phyloP scores from a whole-genome alignment of 2,113 vertebrate genomes.

The Nyctereutes procyonoides region DNA sequence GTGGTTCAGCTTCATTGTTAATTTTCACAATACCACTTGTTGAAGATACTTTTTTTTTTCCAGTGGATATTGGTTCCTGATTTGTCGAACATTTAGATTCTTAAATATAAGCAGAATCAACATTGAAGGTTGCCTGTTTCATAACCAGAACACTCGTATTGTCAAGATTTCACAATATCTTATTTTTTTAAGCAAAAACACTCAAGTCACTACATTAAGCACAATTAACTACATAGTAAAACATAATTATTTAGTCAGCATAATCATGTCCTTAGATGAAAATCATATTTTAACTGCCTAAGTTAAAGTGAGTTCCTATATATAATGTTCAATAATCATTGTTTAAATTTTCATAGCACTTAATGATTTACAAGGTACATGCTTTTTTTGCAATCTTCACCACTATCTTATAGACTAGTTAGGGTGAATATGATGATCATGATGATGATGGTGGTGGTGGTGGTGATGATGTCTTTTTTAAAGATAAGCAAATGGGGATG shows the following conservation, averaged over 20 bases:
- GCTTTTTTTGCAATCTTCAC: neutral
- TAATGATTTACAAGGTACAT: neutral
- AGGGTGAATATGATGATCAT: neutral
- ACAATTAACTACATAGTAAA: neutral
- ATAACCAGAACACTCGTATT: rapidly evolving
- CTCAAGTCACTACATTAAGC: neutral
- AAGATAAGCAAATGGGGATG: neutral
- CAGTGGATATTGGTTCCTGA: no score
- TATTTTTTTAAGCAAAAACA: neutral
- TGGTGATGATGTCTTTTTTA: neutral
- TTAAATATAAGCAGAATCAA: neutral
- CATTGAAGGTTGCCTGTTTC: neutral
- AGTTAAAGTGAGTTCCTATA: neutral
- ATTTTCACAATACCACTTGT: no score
- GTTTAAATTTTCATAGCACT: neutral
- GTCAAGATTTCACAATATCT: neutral
- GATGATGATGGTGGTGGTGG: neutral
- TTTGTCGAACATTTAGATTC: neutral
- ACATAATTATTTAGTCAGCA: neutral
- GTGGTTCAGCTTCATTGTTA: no score
- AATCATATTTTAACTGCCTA: neutral
- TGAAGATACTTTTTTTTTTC: no score
- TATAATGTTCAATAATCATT: neutral
- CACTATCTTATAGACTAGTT: neutral
- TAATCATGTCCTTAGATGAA: neutral